These are phyloP conservation scores for Nomada hirtipes DNA, from an alignment of 2,888 invertebrate genomes.

Conservation along the genomic window DNA sequence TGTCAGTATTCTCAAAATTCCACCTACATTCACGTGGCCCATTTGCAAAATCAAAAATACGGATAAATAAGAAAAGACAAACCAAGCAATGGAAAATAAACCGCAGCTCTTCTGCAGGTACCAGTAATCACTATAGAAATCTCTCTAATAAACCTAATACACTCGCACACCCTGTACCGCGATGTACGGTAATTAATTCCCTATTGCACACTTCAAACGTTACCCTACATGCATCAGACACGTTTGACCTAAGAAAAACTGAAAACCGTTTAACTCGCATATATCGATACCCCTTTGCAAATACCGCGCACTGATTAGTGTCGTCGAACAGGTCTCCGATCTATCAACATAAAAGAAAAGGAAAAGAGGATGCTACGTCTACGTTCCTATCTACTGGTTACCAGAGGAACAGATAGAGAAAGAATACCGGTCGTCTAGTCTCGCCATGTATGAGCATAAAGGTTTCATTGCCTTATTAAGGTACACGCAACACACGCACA, in stretches of 20 bases:
- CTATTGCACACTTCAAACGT: too few relatives aligned
- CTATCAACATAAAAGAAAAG: constrained; percentile 27
- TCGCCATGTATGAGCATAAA: constrained; percentile 73
- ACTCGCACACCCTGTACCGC: too few relatives aligned
- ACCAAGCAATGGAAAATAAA: too few relatives aligned
- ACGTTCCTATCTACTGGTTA: constrained; percentile 7
- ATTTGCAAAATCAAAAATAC: too few relatives aligned
- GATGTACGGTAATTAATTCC: too few relatives aligned
- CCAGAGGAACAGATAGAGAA: constrained; percentile 21
- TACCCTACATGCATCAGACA: too few relatives aligned
- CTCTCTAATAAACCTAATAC: too few relatives aligned
- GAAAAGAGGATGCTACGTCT: constrained; percentile 30
- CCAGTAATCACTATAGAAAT: too few relatives aligned
- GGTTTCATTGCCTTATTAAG: constrained; percentile 77
- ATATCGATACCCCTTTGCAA: constrained; percentile 14
- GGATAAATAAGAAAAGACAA: too few relatives aligned
- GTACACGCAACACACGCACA: constrained; percentile 4
- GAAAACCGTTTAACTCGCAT: neutral
- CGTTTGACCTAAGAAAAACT: neutral
- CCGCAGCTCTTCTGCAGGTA: too few relatives aligned
- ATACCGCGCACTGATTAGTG: constrained; percentile 33
- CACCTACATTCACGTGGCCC: too few relatives aligned
- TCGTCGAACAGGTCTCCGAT: constrained; percentile 41
- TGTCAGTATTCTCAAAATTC: too few relatives aligned
- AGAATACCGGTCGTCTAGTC: constrained; percentile 65